Conservation (phyloP, 2,797 vertebrate genomes). For the Okamejei kenojei region DNA sequence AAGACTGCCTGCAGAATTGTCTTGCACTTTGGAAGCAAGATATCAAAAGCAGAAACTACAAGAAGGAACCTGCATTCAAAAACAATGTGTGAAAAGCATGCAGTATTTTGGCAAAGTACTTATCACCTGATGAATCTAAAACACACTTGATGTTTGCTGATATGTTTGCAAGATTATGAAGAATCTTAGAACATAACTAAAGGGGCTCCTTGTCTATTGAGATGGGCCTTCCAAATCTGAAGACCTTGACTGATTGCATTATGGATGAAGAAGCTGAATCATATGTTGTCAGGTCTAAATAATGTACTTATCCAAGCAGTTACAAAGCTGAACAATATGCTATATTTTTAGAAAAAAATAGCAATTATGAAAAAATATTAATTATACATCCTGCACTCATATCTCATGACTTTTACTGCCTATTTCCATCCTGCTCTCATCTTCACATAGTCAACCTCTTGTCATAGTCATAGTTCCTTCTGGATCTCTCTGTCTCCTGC, state of each 20-base stretch:
- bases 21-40: background rate
- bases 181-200: background rate
- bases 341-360: background rate
- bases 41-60: background rate
- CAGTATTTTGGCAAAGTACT: background rate
- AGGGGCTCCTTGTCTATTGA: background rate
- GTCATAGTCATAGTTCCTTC: too few species aligned
- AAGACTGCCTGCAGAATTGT: background rate
- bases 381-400: too few species aligned
- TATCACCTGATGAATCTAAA: background rate
- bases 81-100: background rate
- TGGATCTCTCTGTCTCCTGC: too few species aligned
- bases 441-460: too few species aligned
- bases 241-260: background rate
- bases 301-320: background rate
- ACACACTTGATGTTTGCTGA: background rate
- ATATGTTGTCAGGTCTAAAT: background rate
- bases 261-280: background rate
- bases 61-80: constrained; percentile 16
- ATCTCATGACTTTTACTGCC: too few species aligned
- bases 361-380: too few species aligned
- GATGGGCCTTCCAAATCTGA: background rate
- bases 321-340: background rate
- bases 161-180: background rate
- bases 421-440: too few species aligned